Conservation (phyloP, 2,113 vertebrate genomes). For the Dasyprocta punctata region DNA sequence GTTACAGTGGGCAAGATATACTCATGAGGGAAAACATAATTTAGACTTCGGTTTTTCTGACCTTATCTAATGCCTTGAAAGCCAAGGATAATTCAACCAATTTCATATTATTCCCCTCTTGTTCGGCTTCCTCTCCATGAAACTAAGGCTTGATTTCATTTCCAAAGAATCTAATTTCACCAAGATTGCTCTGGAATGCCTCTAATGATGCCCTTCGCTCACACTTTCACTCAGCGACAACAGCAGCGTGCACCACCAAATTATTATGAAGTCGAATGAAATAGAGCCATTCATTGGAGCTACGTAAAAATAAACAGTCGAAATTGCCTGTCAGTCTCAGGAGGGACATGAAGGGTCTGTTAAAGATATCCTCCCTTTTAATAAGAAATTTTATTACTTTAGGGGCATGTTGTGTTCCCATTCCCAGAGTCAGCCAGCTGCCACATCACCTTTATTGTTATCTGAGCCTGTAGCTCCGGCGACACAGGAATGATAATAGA, state of each 20-base stretch:
- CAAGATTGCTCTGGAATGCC: conserved; percentile 35
- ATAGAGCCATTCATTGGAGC: conserved; percentile 69
- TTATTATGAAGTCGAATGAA: conserved; percentile 75
- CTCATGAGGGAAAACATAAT: conserved; percentile 15
- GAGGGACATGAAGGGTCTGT: conserved; percentile 73
- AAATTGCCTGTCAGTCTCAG: conserved; percentile 75
- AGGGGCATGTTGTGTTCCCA: conserved; percentile 26
- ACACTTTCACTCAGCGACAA: neutral
- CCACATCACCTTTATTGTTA: neutral
- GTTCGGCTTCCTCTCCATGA: conserved; percentile 12
- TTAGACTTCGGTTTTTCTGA: conserved; percentile 44
- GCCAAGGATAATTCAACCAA: conserved; percentile 45
- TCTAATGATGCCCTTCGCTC: conserved; percentile 62
- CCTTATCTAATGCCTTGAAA: conserved; percentile 48
- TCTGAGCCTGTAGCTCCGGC: neutral
- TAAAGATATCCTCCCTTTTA: conserved; percentile 81
- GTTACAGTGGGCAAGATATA: neutral
- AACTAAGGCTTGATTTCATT: conserved; percentile 65
- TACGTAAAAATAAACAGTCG: conserved; percentile 82
- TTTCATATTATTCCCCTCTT: conserved; percentile 5
- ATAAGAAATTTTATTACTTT: conserved; percentile 82
- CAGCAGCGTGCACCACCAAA: neutral
- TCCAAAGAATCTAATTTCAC: conserved; percentile 73
- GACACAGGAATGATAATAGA: neutral
- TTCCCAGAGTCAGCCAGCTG: conserved; percentile 12